phyloP scores from a whole-genome alignment of 2,113 vertebrate genomes.

The Myxocyprinus asiaticus region DNA sequence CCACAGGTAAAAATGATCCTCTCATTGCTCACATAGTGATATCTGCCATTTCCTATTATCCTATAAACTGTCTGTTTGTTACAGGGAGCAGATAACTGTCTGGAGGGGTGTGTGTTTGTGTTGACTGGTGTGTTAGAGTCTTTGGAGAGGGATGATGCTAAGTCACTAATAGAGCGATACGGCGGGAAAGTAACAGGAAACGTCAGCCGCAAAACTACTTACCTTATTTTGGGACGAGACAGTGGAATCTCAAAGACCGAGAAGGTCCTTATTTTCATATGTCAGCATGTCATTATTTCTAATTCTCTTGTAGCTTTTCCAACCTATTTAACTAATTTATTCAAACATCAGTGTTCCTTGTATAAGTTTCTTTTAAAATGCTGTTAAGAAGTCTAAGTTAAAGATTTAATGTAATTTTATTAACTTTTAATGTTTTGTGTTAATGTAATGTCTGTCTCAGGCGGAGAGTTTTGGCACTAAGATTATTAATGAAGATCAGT shows the following conservation, averaged over 20 bases:
- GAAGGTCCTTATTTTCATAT: constrained; percentile 71
- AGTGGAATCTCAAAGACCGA: constrained; percentile 88
- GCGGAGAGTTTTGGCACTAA: constrained; percentile 88
- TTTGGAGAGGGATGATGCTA: constrained; percentile 92
- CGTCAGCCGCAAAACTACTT: constrained; percentile 93
- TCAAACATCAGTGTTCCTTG: too few species aligned
- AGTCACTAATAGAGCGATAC: constrained; percentile 90
- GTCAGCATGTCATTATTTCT: background rate
- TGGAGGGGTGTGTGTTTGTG: constrained; percentile 94
- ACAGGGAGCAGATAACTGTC: constrained; percentile 94
- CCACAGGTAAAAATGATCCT: constrained; percentile 70
- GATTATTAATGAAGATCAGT: constrained; percentile 89
- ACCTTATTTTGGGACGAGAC: constrained; percentile 91
- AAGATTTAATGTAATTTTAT: background rate
- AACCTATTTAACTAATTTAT: background rate
- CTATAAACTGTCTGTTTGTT: background rate
- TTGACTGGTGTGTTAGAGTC: constrained; percentile 94
- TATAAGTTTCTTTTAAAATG: too few species aligned
- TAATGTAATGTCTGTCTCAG: constrained; percentile 64
- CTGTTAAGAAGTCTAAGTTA: background rate
- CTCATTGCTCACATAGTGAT: too few species aligned
- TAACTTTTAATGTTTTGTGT: background rate
- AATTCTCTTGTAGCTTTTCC: background rate
- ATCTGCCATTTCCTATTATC: too few species aligned
- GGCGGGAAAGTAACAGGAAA: constrained; percentile 96